phyloP scores from a whole-genome alignment of 2,888 invertebrate genomes.

The Drosophila tripunctata region DNA sequence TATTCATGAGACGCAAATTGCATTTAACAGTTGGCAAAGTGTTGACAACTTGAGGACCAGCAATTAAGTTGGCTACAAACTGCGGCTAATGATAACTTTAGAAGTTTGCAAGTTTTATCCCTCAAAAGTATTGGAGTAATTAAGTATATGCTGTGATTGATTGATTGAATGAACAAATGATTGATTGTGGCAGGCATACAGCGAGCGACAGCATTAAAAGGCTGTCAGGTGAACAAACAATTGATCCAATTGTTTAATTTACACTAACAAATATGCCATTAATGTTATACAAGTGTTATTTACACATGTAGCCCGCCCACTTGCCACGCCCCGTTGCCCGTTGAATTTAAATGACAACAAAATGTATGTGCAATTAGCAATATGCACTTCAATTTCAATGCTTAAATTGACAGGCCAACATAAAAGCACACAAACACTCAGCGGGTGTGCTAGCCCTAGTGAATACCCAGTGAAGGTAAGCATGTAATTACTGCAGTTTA shows the following conservation, averaged over 20 bases:
- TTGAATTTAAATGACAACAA: constrained; percentile 50
- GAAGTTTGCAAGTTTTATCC: constrained; percentile 6
- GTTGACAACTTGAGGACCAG: constrained; percentile 55
- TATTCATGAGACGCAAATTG: constrained; percentile 72
- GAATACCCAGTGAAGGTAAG: constrained; percentile 10
- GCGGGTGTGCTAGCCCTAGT: neutral
- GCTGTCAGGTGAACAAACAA: constrained; percentile 28
- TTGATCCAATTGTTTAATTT: constrained; percentile 48
- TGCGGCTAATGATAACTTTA: constrained; percentile 45
- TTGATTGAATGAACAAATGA: constrained; percentile 51
- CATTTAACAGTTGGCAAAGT: constrained; percentile 59
- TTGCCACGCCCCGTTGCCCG: neutral
- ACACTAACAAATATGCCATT: constrained; percentile 67
- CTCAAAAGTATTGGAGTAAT: too few species aligned
- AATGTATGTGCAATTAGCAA: constrained; percentile 60
- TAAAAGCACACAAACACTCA: constrained; percentile 16
- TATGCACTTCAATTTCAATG: constrained; percentile 47
- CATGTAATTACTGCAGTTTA: neutral
- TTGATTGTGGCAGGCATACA: constrained; percentile 18
- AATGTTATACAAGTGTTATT: constrained; percentile 54
- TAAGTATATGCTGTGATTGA: constrained; percentile 16
- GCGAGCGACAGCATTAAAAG: constrained; percentile 7
- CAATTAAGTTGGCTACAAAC: constrained; percentile 44
- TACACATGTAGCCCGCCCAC: constrained; percentile 26
- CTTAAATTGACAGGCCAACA: constrained; percentile 60